These are phyloP conservation scores for Julus scandinavius DNA, from an alignment of 2,888 invertebrate species.

Conservation along the genomic window DNA sequence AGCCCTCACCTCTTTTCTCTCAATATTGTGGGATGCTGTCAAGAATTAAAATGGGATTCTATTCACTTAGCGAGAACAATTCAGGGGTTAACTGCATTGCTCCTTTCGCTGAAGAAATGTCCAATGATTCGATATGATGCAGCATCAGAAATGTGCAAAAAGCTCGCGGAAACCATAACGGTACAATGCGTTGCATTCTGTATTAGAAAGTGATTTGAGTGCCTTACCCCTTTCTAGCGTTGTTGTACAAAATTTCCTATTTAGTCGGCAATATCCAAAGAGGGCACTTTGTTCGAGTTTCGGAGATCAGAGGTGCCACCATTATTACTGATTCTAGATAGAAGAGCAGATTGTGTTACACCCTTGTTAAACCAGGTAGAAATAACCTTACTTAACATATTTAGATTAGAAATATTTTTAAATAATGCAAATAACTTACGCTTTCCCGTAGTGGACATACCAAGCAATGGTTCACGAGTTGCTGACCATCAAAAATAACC, in stretches of 20 bases:
- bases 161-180: constrained; percentile 84
- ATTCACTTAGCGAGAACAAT: constrained; percentile 80
- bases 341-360: constrained; percentile 94
- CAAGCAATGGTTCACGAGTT: constrained; percentile 99
- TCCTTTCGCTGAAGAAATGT: constrained; percentile 89
- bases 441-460: constrained; percentile 88
- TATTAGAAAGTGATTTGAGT: background rate
- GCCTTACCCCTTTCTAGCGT: background rate
- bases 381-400: background rate
- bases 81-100: constrained; percentile 84
- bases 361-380: constrained; percentile 87
- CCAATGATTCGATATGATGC: constrained; percentile 90
- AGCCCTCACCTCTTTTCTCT: constrained; percentile 86
- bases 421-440: background rate
- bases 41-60: constrained; percentile 76
- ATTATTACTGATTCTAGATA: constrained; percentile 87
- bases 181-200: constrained; percentile 62
- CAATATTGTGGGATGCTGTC: constrained; percentile 67
- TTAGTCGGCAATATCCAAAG: constrained; percentile 83
- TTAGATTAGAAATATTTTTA: background rate
- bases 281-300: constrained; percentile 88
- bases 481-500: constrained; percentile 89
- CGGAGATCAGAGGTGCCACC: constrained; percentile 78
- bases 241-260: background rate
- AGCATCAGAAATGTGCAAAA: constrained; percentile 84